phyloP scores from a whole-genome alignment of 2,797 vertebrate species.

The Novumbra hubbsi region DNA sequence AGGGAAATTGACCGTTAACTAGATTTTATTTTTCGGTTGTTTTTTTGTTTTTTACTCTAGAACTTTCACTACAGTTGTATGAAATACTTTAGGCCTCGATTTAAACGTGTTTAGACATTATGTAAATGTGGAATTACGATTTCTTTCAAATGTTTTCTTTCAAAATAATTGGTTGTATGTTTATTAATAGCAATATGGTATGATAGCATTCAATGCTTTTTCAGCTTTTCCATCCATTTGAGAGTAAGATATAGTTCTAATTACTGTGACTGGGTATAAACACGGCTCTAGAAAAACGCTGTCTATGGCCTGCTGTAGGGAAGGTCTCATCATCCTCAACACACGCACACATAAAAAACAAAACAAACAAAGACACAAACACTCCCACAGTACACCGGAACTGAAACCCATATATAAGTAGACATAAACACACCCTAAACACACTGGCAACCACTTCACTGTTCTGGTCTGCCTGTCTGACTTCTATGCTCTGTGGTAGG shows the following conservation, averaged over 20 bases:
- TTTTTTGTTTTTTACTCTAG: neutral
- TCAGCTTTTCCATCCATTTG: neutral
- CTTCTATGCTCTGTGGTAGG: slow-evolving; percentile 9
- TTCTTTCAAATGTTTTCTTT: neutral
- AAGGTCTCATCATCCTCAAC: neutral
- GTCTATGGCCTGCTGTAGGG: neutral
- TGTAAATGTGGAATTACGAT: neutral
- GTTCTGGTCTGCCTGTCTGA: slow-evolving; percentile 27
- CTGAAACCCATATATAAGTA: neutral
- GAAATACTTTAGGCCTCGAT: neutral
- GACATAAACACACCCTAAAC: neutral
- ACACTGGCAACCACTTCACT: neutral
- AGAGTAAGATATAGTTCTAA: neutral
- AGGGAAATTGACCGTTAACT: neutral
- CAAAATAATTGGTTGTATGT: neutral
- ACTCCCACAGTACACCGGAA: neutral
- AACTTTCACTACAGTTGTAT: neutral
- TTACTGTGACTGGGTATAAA: neutral
- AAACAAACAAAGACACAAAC: neutral
- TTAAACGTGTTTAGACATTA: neutral
- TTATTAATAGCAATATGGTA: neutral
- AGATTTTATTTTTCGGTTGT: neutral
- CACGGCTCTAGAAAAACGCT: neutral
- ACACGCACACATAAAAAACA: neutral
- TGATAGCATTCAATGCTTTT: neutral